Evolutionary conservation across 2,113 vertebrate species (phyloP), one percentile per base, ranked within the genome.

Genomic region (Pampusana beccarii): DNA sequence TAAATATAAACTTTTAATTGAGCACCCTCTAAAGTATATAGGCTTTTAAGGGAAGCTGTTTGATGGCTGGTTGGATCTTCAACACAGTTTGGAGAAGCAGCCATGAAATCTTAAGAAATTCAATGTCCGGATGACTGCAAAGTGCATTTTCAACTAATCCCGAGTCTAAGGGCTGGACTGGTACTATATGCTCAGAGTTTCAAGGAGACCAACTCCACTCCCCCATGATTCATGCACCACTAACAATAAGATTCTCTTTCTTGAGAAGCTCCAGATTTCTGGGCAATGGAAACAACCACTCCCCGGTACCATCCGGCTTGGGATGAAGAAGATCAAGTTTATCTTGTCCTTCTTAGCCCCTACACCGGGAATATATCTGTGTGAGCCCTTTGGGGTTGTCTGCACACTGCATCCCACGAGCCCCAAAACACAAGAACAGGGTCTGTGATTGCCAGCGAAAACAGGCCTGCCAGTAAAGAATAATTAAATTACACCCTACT

Each of bases 11-110:
- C 31, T 81, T 75, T 80, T 72, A 33, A 36, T 16, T 74, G 44
- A 80, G 36, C 90, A 36, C 23, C 10, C 25, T 80, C 50, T 66
- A n/a, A 1, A 2, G 14, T 10, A 20, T 16, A 38, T 26, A 44
- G 90, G 24, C 46, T 78, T 92, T 88, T 42, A 74, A 78, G 42
- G 60, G 69, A 86, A 84, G 60, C 54, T 88, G 58, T 46, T 80
- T 57, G 60, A 29, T 10, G 10, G 25, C n/a, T 40, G 44, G 36
- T 1, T 1, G 12, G 56, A 42, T 38, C 54, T 56, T 61, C 66
- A 58, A 26, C 60, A n/a, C 33, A 42, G 31, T 38, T 78, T 78
- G 72, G 42, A 90, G 61, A 44, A 92, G 31, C 26, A 53, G 58
- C 29, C 46, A 54, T 4, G 12, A 66, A 46, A 62, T 14, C 58